Percentiles rank a stretch among this genome's conserved stretches.
Conservation (phyloP, 2,113 vertebrate genomes). For the Noturus placidus region DNA sequence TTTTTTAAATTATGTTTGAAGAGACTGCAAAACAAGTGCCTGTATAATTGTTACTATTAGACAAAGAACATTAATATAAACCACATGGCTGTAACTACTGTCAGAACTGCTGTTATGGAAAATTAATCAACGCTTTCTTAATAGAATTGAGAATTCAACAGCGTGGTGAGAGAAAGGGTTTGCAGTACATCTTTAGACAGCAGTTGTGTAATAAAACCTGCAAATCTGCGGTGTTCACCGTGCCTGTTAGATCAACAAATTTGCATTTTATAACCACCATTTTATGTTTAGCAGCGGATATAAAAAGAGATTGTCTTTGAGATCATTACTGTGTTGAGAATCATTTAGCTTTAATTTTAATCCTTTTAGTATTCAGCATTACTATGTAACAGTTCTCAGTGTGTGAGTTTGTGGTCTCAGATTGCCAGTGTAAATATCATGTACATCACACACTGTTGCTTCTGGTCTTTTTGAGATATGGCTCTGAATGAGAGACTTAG, state of each 20-base stretch:
- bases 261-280: background rate
- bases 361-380: background rate
- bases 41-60: background rate
- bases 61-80: background rate
- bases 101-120: background rate
- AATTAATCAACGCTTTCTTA: background rate
- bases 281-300: background rate
- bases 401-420: background rate
- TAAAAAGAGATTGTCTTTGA: background rate
- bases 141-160: background rate
- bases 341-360: background rate
- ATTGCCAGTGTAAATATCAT: background rate
- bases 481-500: background rate
- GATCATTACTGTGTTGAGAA: background rate
- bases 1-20: background rate
- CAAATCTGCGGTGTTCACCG: background rate
- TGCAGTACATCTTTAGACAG: background rate
- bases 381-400: background rate
- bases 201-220: conserved; percentile 2
- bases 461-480: background rate
- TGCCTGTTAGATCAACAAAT: background rate
- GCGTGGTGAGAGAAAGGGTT: background rate
- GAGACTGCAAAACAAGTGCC: background rate
- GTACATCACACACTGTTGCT: background rate
- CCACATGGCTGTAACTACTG: background rate